Conservation (phyloP, 2,888 invertebrate genomes). For the Euspilapteryx auroguttella region DNA sequence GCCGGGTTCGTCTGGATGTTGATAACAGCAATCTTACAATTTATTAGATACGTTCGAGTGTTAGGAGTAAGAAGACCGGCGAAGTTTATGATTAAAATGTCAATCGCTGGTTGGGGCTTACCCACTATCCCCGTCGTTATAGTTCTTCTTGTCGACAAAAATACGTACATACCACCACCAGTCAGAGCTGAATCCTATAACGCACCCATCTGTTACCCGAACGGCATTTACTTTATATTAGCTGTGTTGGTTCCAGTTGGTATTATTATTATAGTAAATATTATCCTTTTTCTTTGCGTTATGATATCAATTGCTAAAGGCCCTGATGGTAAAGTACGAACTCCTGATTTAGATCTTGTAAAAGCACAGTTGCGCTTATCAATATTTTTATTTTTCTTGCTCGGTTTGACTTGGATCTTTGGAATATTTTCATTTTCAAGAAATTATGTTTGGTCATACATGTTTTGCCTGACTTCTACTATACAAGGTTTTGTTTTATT, state of each 20-base stretch:
- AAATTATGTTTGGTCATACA: slow-evolving; percentile 57
- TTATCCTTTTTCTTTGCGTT: slow-evolving; percentile 55
- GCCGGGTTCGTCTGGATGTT: slow-evolving; percentile 75
- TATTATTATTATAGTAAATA: slow-evolving; percentile 50
- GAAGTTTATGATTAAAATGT: slow-evolving; percentile 65
- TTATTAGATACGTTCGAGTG: slow-evolving; percentile 68
- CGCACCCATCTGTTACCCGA: slow-evolving; percentile 55
- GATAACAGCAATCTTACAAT: slow-evolving; percentile 68
- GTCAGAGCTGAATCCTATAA: slow-evolving; percentile 8
- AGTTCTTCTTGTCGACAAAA: slow-evolving; percentile 37
- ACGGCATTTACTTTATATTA: slow-evolving; percentile 42
- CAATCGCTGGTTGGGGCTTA: slow-evolving; percentile 66
- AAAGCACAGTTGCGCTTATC: slow-evolving; percentile 57
- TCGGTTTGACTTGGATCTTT: slow-evolving; percentile 66
- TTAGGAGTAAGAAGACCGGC: slow-evolving; percentile 60
- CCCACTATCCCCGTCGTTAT: slow-evolving; percentile 56
- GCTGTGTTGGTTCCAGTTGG: slow-evolving; percentile 57
- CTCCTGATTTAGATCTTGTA: slow-evolving; percentile 31
- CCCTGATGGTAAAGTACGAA: slow-evolving; percentile 48
- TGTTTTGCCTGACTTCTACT: slow-evolving; percentile 66
- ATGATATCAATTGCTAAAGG: slow-evolving; percentile 52
- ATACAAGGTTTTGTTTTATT: slow-evolving; percentile 65
- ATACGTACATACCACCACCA: slow-evolving; percentile 38
- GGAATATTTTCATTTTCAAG: slow-evolving; percentile 56
- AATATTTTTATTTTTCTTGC: slow-evolving; percentile 60